Evolutionary conservation across 2,888 invertebrate species (phyloP).

Genomic region (Drosophila neutralis): DNA sequence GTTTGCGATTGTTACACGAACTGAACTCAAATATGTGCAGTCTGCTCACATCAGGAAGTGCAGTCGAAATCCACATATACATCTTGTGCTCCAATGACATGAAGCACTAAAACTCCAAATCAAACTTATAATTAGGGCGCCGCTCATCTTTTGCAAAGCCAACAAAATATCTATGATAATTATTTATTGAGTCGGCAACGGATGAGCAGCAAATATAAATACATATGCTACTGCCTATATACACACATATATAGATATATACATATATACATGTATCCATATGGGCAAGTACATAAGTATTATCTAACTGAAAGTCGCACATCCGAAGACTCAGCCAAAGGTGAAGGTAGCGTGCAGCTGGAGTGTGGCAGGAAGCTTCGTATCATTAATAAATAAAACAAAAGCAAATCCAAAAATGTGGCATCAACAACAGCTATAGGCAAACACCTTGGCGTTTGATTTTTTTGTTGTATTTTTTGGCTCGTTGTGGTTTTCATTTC

Average conservation of each 20-base stretch:
- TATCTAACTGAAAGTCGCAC: slow-evolving; percentile 52
- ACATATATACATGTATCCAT: not conserved
- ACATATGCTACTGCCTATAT: slow-evolving; percentile 1
- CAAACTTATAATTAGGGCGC: slow-evolving; percentile 16
- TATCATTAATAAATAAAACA: slow-evolving; percentile 59
- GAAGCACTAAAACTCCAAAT: slow-evolving; percentile 31
- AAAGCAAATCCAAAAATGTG: slow-evolving; percentile 22
- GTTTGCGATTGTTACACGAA: not conserved
- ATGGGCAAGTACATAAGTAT: slow-evolving; percentile 18
- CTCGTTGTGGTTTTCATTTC: slow-evolving; percentile 42
- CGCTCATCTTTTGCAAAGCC: not conserved
- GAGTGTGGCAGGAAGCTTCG: slow-evolving; percentile 58
- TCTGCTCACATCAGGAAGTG: slow-evolving; percentile 22
- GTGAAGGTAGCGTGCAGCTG: slow-evolving; percentile 60
- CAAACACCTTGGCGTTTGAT: slow-evolving; percentile 43
- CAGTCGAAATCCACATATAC: too few species aligned
- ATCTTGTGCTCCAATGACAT: slow-evolving; percentile 63
- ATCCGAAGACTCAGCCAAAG: slow-evolving; percentile 47
- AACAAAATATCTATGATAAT: slow-evolving; percentile 1
- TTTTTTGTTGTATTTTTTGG: slow-evolving; percentile 19
- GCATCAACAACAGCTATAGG: slow-evolving; percentile 23
- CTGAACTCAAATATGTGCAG: not conserved
- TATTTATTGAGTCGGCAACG: slow-evolving; percentile 22
- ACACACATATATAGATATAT: not conserved
- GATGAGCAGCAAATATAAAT: slow-evolving; percentile 32